Conservation (phyloP, 2,797 vertebrate genomes). For the Rousettus madagascariensis region DNA sequence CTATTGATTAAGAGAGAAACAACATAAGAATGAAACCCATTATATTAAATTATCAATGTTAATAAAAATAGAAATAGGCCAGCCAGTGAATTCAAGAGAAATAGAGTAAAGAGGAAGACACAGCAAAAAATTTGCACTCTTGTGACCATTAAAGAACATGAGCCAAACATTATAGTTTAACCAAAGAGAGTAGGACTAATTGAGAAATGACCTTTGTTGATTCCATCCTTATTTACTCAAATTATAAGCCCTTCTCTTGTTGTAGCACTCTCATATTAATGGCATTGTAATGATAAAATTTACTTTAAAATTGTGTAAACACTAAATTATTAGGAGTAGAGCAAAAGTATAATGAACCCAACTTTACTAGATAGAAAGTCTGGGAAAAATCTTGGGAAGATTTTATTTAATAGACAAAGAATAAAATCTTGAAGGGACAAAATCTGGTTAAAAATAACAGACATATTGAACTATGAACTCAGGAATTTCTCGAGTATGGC, state of each 20-base stretch:
- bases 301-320: not conserved
- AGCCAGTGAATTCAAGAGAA: not conserved
- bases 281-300: not conserved
- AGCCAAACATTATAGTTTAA: not conserved
- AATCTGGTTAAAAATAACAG: not conserved
- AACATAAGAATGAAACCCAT: not conserved
- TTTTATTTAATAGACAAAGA: not conserved
- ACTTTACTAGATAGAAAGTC: not conserved
- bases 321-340: not conserved
- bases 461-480: not conserved
- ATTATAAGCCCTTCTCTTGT: not conserved
- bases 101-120: not conserved
- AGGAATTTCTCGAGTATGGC: not conserved
- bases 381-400: not conserved
- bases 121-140: not conserved
- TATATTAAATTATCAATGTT: not conserved
- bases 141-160: not conserved
- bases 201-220: not conserved
- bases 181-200: not conserved
- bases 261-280: not conserved
- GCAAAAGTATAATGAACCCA: not conserved
- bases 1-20: not conserved
- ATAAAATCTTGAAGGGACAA: not conserved
- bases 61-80: not conserved
- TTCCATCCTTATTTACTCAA: not conserved